A percentile compares a stretch with the other conserved stretches of the same genome.
phyloP scores from a whole-genome alignment of 2,888 invertebrate species.

The Hypomecis atomaria region DNA sequence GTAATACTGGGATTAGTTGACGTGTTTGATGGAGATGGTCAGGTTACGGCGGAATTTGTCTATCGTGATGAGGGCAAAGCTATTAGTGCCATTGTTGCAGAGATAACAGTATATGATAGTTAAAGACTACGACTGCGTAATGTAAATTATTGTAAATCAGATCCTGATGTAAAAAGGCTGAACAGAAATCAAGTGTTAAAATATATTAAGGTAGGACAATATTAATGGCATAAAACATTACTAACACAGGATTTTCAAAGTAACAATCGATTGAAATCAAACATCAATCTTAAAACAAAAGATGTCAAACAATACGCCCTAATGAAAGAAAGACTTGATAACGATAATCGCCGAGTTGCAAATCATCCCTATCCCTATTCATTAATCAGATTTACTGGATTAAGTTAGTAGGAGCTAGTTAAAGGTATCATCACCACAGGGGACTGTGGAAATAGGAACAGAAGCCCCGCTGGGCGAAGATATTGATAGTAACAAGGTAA shows the following conservation, averaged over 20 bases:
- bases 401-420: constrained; percentile 38
- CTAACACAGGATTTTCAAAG: neutral
- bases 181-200: too few species aligned
- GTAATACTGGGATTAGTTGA: constrained; percentile 48
- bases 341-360: constrained; percentile 20
- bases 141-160: too few species aligned
- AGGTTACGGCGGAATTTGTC: constrained; percentile 22
- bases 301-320: neutral
- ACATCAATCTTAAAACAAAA: neutral
- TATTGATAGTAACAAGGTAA: constrained; percentile 43
- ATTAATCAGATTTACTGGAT: constrained; percentile 46
- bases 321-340: constrained; percentile 15
- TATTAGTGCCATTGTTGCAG: constrained; percentile 10
- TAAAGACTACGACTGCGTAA: too few species aligned
- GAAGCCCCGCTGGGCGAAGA: constrained; percentile 42
- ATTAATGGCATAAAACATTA: neutral
- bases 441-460: constrained; percentile 18
- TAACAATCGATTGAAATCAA: neutral
- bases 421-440: constrained; percentile 51
- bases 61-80: constrained; percentile 13
- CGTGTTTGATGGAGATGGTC: constrained; percentile 22
- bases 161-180: too few species aligned
- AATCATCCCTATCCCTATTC: constrained; percentile 30
- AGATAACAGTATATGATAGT: neutral
- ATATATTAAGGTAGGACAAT: neutral